Conservation (phyloP, 1,140 invertebrate species). For the Nymphalis io region DNA sequence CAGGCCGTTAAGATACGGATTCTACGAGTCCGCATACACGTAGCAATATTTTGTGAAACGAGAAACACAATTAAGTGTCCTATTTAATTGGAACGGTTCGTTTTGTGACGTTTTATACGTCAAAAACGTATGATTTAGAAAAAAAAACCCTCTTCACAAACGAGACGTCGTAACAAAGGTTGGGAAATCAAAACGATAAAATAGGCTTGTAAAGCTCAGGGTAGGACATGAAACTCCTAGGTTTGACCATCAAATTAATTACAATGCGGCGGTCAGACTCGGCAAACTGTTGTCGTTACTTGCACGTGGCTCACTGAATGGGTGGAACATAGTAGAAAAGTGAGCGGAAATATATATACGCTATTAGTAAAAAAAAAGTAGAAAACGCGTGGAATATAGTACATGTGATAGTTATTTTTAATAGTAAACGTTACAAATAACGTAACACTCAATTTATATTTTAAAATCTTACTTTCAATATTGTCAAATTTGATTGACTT, state of each 20-base stretch:
- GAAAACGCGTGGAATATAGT: too few relatives aligned
- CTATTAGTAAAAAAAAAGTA: too few relatives aligned
- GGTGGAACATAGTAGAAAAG: conserved; percentile 29
- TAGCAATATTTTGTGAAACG: background rate
- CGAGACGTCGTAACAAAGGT: conserved; percentile 11
- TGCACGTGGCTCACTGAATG: conserved; percentile 56
- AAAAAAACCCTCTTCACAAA: background rate
- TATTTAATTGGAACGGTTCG: conserved; percentile 1
- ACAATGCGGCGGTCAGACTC: conserved; percentile 55
- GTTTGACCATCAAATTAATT: conserved; percentile 67
- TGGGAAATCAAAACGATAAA: conserved; percentile 25
- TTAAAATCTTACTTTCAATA: too few relatives aligned
- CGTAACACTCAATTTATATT: too few relatives aligned
- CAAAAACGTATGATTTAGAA: conserved; percentile 3
- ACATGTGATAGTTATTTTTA: background rate
- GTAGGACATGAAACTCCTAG: conserved; percentile 36
- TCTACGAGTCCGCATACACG: background rate
- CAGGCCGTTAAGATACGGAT: too few relatives aligned
- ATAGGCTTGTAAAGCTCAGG: conserved; percentile 33
- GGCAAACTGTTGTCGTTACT: conserved; percentile 68
- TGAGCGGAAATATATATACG: conserved; percentile 29
- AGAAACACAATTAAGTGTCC: conserved; percentile 1
- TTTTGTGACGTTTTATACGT: background rate
- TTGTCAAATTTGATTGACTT: too few relatives aligned
- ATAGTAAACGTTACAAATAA: too few relatives aligned